Base-by-base conservation (phyloP, 2,113 vertebrate genomes). In the Leptobrachium ailaonicum region DNA sequence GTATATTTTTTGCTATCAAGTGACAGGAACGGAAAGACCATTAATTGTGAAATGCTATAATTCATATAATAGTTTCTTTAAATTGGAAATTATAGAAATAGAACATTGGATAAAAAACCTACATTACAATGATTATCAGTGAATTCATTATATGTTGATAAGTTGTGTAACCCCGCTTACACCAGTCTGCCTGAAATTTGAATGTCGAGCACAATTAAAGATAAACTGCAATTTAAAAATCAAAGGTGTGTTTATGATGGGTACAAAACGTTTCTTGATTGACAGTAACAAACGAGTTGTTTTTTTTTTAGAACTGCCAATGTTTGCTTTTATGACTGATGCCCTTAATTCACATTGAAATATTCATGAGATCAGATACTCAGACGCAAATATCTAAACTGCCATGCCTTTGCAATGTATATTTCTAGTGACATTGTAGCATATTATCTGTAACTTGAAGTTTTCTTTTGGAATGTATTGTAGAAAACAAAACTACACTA, bases 381-480 rank as follows among this genome's bases (percentile, higher is more conserved):
- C 73, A 40, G 82, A 83, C 84, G 84, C 75, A 86, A 88, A 83
- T 87, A 83, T 88, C 86, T 87, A 79, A 86, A 89, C 86, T 86
- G 86, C 63, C 85, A 90, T 87, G 83, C 85, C 88, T 93, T 50
- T 89, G 87, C 90, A 87, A 89, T 90, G 89, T 91, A 87, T 88
- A 91, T 88, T 90, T 84, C 86, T 91, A 90, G 89, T 90, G 89
- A 88, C 84, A 88, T 88, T 89, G 86, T 92, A 92, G 87, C 87
- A 90, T 87, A 90, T 91, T 83, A 91, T 87, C 87, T 92, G 90
- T 94, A 91, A 89, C 87, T 90, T 85, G 86, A 88, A 88, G 85
- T 90, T 91, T 92, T 90, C 85, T 86, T 92, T 92, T 92, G 90
- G 89, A 94, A 91, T 94, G 91, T 94, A 92, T 92, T 87, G 93